Percentiles rank a stretch among this genome's conserved stretches.
Conservation (phyloP, 1,140 invertebrate genomes). For the Aphaenogaster rudis region DNA sequence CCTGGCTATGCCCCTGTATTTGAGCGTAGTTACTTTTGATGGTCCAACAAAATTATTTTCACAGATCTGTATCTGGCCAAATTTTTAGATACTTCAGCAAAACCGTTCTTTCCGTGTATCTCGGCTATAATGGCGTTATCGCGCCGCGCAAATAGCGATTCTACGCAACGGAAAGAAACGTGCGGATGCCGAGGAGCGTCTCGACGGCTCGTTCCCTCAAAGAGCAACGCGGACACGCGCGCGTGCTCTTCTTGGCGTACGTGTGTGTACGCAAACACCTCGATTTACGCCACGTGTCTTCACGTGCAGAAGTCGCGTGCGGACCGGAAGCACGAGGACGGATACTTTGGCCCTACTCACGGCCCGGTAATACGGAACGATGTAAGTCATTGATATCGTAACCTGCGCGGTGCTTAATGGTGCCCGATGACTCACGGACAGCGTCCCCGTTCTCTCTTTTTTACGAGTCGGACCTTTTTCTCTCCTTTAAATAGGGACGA, state of each 20-base stretch:
- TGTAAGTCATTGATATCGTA: constrained; percentile 75
- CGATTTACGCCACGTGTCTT: constrained; percentile 81
- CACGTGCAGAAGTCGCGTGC: constrained; percentile 83
- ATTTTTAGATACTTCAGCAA: no score
- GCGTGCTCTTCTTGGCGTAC: constrained; percentile 53
- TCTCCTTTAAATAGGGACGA: neutral
- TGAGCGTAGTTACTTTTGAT: no score
- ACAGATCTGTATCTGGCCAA: no score
- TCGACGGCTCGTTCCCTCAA: neutral
- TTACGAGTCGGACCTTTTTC: neutral
- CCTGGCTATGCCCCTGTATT: no score
- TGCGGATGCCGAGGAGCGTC: neutral
- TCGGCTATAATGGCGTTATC: neutral
- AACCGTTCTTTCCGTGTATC: neutral
- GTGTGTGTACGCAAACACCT: constrained; percentile 61
- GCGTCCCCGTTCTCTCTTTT: neutral
- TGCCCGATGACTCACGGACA: constrained; percentile 60
- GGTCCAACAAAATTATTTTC: no score
- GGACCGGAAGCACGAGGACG: constrained; percentile 78
- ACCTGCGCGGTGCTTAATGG: constrained; percentile 63
- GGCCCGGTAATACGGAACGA: constrained; percentile 54
- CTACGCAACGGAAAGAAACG: neutral
- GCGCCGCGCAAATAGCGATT: neutral
- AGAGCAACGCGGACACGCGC: neutral
- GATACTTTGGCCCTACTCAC: constrained; percentile 78